Conservation (phyloP, 2,888 invertebrate species). For the Amphimallon solstitiale region DNA sequence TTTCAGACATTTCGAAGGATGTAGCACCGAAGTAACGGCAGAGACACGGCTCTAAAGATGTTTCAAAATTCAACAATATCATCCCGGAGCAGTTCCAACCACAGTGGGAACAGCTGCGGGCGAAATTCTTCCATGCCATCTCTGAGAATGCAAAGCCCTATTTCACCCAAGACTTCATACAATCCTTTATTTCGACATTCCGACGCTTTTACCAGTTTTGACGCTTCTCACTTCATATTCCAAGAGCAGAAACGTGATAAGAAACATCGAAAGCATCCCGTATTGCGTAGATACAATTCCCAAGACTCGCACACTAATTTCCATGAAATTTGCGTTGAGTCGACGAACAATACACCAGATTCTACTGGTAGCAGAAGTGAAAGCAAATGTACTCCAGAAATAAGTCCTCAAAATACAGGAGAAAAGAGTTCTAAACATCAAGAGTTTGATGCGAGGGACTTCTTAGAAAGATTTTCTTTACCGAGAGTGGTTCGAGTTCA, state of each 20-base stretch:
- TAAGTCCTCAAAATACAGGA: constrained; percentile 53
- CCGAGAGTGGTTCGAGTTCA: constrained; percentile 71
- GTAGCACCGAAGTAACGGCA: not conserved
- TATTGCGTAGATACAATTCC: constrained; percentile 59
- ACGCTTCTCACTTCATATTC: constrained; percentile 59
- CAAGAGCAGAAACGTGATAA: constrained; percentile 47
- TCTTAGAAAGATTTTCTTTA: constrained; percentile 71
- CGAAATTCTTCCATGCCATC: constrained; percentile 61
- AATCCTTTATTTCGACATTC: constrained; percentile 56
- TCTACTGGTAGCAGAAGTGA: constrained; percentile 53
- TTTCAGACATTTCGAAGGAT: constrained; percentile 25
- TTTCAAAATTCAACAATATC: constrained; percentile 59
- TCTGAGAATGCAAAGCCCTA: constrained; percentile 55
- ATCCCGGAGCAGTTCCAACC: constrained; percentile 57
- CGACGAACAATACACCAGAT: constrained; percentile 56
- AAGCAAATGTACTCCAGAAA: constrained; percentile 47
- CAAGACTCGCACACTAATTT: constrained; percentile 64
- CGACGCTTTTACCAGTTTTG: constrained; percentile 58
- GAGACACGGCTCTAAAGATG: constrained; percentile 47
- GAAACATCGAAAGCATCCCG: constrained; percentile 61
- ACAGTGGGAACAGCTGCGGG: constrained; percentile 56
- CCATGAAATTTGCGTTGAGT: constrained; percentile 62
- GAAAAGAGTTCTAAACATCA: constrained; percentile 44
- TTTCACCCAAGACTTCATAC: constrained; percentile 55
- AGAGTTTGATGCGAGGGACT: constrained; percentile 64